Base-by-base conservation (phyloP, 2,888 invertebrate genomes). In the Anagyrus pseudococci region DNA sequence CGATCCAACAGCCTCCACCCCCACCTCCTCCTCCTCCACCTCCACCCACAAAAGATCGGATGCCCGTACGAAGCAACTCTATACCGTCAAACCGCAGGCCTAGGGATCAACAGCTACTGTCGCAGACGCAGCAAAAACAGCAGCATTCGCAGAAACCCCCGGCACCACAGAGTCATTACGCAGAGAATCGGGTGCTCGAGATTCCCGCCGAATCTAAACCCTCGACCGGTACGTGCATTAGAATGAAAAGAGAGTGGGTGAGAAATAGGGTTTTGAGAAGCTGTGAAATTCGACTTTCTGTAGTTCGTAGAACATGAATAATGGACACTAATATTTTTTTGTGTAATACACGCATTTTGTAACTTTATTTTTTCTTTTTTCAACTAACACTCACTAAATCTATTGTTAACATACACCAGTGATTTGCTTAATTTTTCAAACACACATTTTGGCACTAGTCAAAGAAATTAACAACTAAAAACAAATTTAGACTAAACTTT, bases 141-240 rank as follows among this genome's bases (percentile, higher is more conserved):
- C 44, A 26, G 26, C 43, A n/a, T n/a, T n/a, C 17, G n/a, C 48
- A n/a, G 17, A 49, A 29, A n/a, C 55, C 46, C 13, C 55, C 33
- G 4, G 22, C 22, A 33, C 52, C 66, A 7, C 71, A 70, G 13
- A 62, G 58, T 49, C 73, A 72, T n/a, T 78, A 73, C 48, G 68
- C 84, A 7, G 82, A 83, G 67, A 83, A 83, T 69, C 81, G 83
- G 40, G 81, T 84, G 49, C 83, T 85, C 49, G 80, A 86, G 61
- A 85, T 86, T 46, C 85, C 87, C 4, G 86, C 86, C 46, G 82
- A 85, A 70, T 84, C 86, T 0, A 85, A 85, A 71, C 81, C 84
- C 0, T 62, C 67, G 81, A 82, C 66, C 22, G 77, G 83, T 54
- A 82, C 81, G 73, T 69, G 33, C 15, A 7, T 29, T 29, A 37